Conservation (phyloP, 2,113 vertebrate genomes). For the Uria lomvia region DNA sequence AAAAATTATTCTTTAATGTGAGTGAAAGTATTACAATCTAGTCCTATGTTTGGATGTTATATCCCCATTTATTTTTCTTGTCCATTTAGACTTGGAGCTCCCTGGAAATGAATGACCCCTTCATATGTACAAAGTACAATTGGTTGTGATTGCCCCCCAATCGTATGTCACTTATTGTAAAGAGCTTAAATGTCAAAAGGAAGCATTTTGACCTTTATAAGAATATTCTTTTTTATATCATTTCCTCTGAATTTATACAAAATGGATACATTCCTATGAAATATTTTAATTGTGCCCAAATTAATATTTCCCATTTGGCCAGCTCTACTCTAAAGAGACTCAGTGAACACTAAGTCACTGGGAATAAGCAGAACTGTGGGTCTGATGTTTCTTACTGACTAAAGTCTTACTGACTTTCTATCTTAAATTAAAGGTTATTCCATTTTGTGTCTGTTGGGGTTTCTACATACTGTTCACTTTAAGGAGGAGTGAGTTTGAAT, state of each 20-base stretch:
- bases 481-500: not conserved
- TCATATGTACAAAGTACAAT: not conserved
- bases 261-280: not conserved
- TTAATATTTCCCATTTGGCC: not conserved
- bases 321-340: not conserved
- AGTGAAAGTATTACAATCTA: not conserved
- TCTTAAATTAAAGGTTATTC: not conserved
- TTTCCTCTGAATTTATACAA: not conserved
- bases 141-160: not conserved
- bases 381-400: not conserved
- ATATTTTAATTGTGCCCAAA: not conserved
- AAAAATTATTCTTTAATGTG: not conserved
- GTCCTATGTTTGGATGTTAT: not conserved
- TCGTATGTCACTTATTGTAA: not conserved
- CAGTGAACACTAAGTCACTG: not conserved
- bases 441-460: not conserved
- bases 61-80: not conserved
- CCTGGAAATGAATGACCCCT: not conserved
- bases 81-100: not conserved
- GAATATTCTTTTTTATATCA: not conserved
- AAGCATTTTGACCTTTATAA: not conserved
- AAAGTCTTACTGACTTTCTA: too few relatives aligned
- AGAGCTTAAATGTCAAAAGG: not conserved
- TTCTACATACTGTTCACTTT: not conserved
- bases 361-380: not conserved